A percentile compares a stretch with the other conserved stretches of the same genome.
These are phyloP conservation scores for Lepilemur septentrionalis DNA, from an alignment of 2,797 vertebrate species.

Conservation along the genomic window DNA sequence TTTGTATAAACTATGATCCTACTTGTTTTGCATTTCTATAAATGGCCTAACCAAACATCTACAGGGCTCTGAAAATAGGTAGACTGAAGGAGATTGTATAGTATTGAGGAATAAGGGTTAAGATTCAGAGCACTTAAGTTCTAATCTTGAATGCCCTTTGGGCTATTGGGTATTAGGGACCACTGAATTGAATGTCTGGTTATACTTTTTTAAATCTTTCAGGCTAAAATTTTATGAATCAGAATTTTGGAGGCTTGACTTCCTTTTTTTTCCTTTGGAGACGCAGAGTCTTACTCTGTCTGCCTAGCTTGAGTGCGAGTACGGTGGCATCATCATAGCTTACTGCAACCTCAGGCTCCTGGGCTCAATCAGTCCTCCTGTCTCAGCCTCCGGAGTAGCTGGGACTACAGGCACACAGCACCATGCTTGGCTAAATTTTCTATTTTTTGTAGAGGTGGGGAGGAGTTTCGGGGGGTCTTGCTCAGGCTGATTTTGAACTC, in stretches of 20 bases:
- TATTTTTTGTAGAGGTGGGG: not conserved
- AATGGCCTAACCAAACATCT: not conserved
- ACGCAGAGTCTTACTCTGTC: not conserved
- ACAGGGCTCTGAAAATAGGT: not conserved
- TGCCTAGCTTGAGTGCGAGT: not conserved
- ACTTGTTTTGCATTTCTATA: constrained; percentile 27
- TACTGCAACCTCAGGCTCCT: not conserved
- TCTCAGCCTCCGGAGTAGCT: not conserved
- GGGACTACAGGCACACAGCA: not conserved
- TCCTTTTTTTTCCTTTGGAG: too few species aligned
- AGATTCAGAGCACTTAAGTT: not conserved
- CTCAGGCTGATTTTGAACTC: not conserved
- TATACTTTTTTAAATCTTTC: not conserved
- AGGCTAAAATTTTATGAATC: constrained; percentile 24
- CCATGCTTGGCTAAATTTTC: not conserved
- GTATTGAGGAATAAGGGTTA: not conserved
- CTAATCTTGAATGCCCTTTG: not conserved
- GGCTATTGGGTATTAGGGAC: not conserved
- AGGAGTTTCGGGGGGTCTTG: not conserved
- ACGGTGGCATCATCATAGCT: not conserved
- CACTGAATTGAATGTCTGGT: not conserved
- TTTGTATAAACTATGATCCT: constrained; percentile 43
- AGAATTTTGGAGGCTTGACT: not conserved
- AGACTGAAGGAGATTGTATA: not conserved
- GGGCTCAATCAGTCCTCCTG: not conserved